Evolutionary conservation across 2,113 vertebrate species (phyloP).

Genomic region (pig (Sus scrofa)): T2T-Sscrofa CM000822.6:59189001-59189500

Average conservation of each 20-base stretch:
- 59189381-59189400: constrained; percentile 74
- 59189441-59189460: constrained; percentile 50
- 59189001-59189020: too few relatives aligned
- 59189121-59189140: not conserved
- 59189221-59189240: constrained; percentile 64
- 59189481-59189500: not conserved
- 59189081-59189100: too few relatives aligned
- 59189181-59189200: not conserved
- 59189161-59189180: not conserved
- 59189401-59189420: constrained; percentile 67
- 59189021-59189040: too few relatives aligned
- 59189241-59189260: constrained; percentile 71
- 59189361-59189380: constrained; percentile 72
- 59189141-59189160: not conserved
- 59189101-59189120: not conserved
- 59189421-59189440: constrained; percentile 30
- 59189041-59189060: too few relatives aligned
- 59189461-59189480: constrained; percentile 48
- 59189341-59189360: constrained; percentile 72
- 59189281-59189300: constrained; percentile 79
- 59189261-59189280: constrained; percentile 70
- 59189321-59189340: constrained; percentile 79
- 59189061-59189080: too few relatives aligned
- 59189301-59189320: constrained; percentile 77
- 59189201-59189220: constrained; percentile 44